A percentile compares a stretch with the other conserved stretches of the same genome.
Conservation (phyloP, 64 coral and sea anemone genomes). For the Acropora tenuis region DNA sequence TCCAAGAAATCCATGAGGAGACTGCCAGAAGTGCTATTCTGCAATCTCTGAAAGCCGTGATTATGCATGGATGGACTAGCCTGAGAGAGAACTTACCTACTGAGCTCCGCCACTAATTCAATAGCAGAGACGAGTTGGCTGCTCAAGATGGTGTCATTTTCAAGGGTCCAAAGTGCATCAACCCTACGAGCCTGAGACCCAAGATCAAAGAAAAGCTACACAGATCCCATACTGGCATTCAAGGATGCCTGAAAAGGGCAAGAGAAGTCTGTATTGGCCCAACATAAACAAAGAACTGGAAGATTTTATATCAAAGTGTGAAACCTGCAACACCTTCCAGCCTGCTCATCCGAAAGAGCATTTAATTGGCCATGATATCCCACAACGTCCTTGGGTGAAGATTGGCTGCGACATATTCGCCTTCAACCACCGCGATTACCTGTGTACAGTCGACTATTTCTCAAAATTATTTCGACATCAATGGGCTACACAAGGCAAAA, state of each 20-base stretch:
- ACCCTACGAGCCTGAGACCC: slow-evolving; percentile 6
- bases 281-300: slow-evolving; percentile 33
- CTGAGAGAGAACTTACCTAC: slow-evolving; percentile 11
- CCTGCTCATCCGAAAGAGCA: background rate
- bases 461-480: background rate
- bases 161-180: slow-evolving; percentile 24
- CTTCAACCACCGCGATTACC: background rate
- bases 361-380: background rate
- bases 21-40: slow-evolving; percentile 18
- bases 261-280: slow-evolving; percentile 17
- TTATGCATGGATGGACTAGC: slow-evolving; percentile 12
- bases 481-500: background rate
- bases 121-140: slow-evolving; percentile 2
- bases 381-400: background rate
- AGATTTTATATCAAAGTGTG: slow-evolving; percentile 16
- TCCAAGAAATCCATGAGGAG: slow-evolving; percentile 24
- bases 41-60: slow-evolving; percentile 10
- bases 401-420: slow-evolving; percentile 21
- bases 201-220: slow-evolving; percentile 10
- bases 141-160: slow-evolving; percentile 19
- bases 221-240: slow-evolving; percentile 16
- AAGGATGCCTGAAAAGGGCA: background rate
- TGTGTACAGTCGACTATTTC: background rate
- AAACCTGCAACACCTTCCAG: slow-evolving; percentile 18
- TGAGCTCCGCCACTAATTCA: background rate